phyloP scores from a whole-genome alignment of 2,113 vertebrate species.

The Scytalopus superciliaris region DNA sequence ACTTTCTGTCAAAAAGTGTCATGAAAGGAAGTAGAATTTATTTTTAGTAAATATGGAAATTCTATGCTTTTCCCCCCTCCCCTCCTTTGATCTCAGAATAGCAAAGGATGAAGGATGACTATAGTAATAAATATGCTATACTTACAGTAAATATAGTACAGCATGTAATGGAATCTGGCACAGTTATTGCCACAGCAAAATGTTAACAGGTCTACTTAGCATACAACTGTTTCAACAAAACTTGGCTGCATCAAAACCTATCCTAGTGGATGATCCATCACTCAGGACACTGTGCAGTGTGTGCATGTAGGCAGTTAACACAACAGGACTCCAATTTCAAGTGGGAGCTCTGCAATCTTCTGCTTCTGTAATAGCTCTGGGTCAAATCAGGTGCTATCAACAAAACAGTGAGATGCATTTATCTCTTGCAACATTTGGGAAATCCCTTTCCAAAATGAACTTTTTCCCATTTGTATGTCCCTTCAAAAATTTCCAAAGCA shows the following conservation, averaged over 20 bases:
- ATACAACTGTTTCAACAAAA: background rate
- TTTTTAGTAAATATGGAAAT: background rate
- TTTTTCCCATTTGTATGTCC: background rate
- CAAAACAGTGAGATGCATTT: background rate
- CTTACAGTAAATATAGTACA: background rate
- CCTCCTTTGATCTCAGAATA: background rate
- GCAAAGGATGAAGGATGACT: background rate
- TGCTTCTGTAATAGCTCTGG: background rate
- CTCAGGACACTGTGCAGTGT: background rate
- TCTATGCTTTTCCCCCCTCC: background rate
- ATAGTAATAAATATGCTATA: background rate
- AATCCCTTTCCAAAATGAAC: background rate
- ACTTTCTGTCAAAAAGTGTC: background rate
- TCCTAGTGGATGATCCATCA: background rate
- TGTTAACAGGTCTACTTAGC: background rate
- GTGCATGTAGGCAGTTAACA: background rate
- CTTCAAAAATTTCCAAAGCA: background rate
- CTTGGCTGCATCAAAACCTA: background rate
- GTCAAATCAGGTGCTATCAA: background rate
- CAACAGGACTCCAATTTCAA: background rate
- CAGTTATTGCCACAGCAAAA: background rate
- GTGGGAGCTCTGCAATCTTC: background rate
- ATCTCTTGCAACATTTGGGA: background rate
- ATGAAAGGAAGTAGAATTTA: background rate
- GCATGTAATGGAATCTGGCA: background rate